Evolutionary conservation across 2,113 vertebrate genomes (phyloP).

Genomic region (Cygnus atratus): DNA sequence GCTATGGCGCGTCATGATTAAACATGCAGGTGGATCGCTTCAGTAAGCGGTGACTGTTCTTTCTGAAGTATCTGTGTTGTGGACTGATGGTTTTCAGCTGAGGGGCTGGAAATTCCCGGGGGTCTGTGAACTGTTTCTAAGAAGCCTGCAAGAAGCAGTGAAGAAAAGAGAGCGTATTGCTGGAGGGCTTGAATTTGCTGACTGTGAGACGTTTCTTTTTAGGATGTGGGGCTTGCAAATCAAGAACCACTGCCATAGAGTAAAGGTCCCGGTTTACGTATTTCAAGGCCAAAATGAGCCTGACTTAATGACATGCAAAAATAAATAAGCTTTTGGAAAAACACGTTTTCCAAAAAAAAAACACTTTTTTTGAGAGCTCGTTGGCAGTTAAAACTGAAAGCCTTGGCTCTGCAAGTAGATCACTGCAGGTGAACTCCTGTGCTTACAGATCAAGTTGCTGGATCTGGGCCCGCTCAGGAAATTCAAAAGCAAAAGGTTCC

Average conservation of each 20-base stretch:
- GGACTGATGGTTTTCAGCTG: neutral
- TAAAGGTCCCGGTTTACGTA: neutral
- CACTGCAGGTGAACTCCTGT: neutral
- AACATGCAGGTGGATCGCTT: neutral
- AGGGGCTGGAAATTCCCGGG: neutral
- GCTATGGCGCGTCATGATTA: neutral
- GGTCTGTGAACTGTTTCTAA: neutral
- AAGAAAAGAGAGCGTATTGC: neutral
- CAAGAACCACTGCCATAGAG: rapidly evolving
- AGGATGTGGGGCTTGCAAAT: neutral
- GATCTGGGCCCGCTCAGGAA: neutral
- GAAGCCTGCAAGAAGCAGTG: neutral
- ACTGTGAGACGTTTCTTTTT: neutral
- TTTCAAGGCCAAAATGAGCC: neutral
- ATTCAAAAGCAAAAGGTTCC: conserved; percentile 37
- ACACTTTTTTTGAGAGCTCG: neutral
- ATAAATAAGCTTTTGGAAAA: neutral
- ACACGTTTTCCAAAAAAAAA: neutral
- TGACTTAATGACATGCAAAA: neutral
- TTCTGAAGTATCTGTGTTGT: neutral
- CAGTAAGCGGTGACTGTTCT: neutral
- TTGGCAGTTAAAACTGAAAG: neutral
- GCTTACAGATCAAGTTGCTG: conserved; percentile 12
- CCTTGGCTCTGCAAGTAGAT: neutral
- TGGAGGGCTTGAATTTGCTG: neutral